A percentile compares a stretch with the other conserved stretches of the same genome.
phyloP scores from a whole-genome alignment of 2,888 invertebrate species.

The Brenthis hecate region DNA sequence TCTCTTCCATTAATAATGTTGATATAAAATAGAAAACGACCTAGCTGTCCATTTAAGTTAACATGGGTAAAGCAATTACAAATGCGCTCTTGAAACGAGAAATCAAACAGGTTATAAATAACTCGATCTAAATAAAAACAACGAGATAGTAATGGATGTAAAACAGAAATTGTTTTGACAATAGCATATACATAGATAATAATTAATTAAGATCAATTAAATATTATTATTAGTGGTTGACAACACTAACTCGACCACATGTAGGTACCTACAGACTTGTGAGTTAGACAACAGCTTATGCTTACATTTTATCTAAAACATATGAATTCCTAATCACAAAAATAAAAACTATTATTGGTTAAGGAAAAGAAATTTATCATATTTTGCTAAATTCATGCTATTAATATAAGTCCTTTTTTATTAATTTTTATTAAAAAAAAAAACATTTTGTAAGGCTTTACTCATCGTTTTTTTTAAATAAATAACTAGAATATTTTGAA shows the following conservation, averaged over 20 bases:
- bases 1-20: slow-evolving; percentile 8
- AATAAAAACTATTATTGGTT: slow-evolving; percentile 30
- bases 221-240: background rate
- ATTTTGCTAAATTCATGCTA: background rate
- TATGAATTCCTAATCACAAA: background rate
- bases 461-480: no score
- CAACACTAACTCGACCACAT: background rate
- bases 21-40: slow-evolving; percentile 12
- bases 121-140: slow-evolving; percentile 12
- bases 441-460: no score
- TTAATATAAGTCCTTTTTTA: no score
- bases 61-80: slow-evolving; percentile 13
- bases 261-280: slow-evolving; percentile 4
- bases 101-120: slow-evolving; percentile 19
- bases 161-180: slow-evolving; percentile 1
- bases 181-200: background rate
- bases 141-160: background rate
- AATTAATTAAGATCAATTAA: slow-evolving; percentile 10
- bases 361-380: background rate
- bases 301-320: slow-evolving; percentile 35
- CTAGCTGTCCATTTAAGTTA: slow-evolving; percentile 23
- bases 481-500: no score
- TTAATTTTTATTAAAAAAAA: no score
- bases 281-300: slow-evolving; percentile 25
- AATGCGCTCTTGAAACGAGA: slow-evolving; percentile 22